Evolutionary conservation across 2,113 vertebrate species (phyloP).

Genomic region (human): GRCh38 chr5:8314501-8315000

Average conservation of each 20-base stretch:
- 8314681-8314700: background rate
- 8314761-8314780: background rate
- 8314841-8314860: background rate
- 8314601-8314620: background rate
- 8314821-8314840: fast-evolving
- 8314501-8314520: background rate
- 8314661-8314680: background rate
- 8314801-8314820: background rate
- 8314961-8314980: background rate
- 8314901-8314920: no score
- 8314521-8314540: background rate
- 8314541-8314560: background rate
- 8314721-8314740: background rate
- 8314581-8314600: background rate
- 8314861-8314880: background rate
- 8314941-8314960: background rate
- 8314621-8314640: background rate
- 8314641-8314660: background rate
- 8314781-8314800: background rate
- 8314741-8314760: background rate
- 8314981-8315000: background rate
- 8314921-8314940: fast-evolving
- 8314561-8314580: background rate
- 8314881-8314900: background rate
- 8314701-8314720: background rate